Evolutionary conservation across 1,140 invertebrate species (phyloP).

Genomic region (Rhopalosiphum maidis): DNA sequence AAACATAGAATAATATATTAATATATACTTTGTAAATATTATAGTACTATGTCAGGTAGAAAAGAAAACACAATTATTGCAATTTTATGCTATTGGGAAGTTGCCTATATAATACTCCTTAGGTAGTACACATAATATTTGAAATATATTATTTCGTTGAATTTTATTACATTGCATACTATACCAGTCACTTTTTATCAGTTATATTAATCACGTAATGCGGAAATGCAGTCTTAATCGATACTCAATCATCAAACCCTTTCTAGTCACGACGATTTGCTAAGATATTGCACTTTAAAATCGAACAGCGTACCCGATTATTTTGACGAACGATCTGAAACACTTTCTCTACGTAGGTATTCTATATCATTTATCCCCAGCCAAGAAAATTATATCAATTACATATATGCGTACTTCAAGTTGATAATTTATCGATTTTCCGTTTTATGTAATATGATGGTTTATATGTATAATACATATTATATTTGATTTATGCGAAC

Average conservation of each 20-base stretch:
- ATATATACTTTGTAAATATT: neutral
- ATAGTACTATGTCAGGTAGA: neutral
- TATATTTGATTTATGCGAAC: neutral
- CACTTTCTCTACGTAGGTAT: neutral
- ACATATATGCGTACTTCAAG: neutral
- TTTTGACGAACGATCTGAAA: neutral
- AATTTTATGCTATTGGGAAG: neutral
- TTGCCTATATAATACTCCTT: constrained; percentile 27
- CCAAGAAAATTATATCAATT: neutral
- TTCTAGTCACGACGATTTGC: constrained; percentile 24
- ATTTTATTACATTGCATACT: neutral
- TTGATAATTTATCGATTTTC: neutral
- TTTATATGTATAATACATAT: neutral
- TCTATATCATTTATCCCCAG: neutral
- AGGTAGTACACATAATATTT: neutral
- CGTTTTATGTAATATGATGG: neutral
- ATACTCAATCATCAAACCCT: neutral
- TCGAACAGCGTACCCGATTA: neutral
- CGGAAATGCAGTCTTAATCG: neutral
- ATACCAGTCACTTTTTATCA: neutral
- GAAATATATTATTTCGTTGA: neutral
- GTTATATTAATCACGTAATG: neutral
- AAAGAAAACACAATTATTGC: neutral
- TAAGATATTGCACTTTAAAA: neutral
- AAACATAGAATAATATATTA: neutral